Conservation (phyloP, 1,140 invertebrate species). For the Rhynchophorus ferrugineus region DNA sequence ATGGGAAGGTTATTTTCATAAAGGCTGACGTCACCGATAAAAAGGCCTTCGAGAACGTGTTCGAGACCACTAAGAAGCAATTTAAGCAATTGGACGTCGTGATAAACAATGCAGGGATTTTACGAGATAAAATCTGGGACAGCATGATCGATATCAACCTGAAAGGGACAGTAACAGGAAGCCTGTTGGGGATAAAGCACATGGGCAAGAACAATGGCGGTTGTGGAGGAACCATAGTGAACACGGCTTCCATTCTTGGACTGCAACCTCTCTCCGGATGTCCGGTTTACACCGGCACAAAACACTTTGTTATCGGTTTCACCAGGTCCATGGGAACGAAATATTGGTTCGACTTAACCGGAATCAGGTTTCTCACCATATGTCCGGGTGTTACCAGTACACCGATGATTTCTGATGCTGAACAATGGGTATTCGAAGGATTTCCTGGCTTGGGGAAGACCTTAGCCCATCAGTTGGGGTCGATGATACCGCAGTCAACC, state of each 20-base stretch:
- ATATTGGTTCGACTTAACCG: constrained; percentile 37
- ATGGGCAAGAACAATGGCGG: constrained; percentile 42
- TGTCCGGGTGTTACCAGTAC: constrained; percentile 38
- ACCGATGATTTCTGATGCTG: constrained; percentile 33
- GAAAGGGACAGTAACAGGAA: constrained; percentile 37
- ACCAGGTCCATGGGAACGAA: constrained; percentile 35
- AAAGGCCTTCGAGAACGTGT: not conserved
- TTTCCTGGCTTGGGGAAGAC: constrained; percentile 12
- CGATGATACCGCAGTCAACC: constrained; percentile 32
- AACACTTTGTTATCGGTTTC: constrained; percentile 46
- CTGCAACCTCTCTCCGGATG: constrained; percentile 40
- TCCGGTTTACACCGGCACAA: constrained; percentile 45
- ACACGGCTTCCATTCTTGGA: constrained; percentile 41
- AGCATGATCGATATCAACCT: constrained; percentile 42
- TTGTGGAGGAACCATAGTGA: constrained; percentile 40
- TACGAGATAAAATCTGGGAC: constrained; percentile 43
- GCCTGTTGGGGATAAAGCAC: constrained; percentile 39
- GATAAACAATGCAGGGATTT: constrained; percentile 26
- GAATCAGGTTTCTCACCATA: constrained; percentile 40
- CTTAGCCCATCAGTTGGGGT: constrained; percentile 1
- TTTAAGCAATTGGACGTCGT: not conserved
- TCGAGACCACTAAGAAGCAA: constrained; percentile 4
- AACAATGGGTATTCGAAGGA: constrained; percentile 11
- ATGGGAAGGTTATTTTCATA: constrained; percentile 4
- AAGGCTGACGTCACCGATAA: constrained; percentile 1